Conservation (phyloP, 2,113 vertebrate species). For the Aldabrachelys gigantea region DNA sequence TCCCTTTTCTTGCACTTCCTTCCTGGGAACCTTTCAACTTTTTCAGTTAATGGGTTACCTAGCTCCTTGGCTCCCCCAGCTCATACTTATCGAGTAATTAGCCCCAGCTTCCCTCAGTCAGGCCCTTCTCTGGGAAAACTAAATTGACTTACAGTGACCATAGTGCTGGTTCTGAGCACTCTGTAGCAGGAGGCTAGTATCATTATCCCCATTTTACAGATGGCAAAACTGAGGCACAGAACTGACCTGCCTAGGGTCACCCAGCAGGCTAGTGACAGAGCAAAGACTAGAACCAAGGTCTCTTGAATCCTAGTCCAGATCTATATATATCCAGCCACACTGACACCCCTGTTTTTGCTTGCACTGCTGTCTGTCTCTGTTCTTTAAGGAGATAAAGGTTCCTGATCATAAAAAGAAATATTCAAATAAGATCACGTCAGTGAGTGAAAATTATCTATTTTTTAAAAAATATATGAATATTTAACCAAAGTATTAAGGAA, state of each 20-base stretch:
- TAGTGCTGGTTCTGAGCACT: background rate
- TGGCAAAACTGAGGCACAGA: background rate
- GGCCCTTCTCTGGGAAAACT: background rate
- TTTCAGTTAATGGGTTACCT: background rate
- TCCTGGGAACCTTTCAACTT: background rate
- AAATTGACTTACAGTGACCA: background rate
- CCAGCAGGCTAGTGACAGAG: background rate
- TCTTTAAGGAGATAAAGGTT: constrained; percentile 13
- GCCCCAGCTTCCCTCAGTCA: background rate
- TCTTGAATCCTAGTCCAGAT: background rate
- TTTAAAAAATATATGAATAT: constrained; percentile 8
- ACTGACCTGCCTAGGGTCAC: background rate
- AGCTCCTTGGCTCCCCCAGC: background rate
- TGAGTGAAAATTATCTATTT: background rate
- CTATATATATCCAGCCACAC: background rate
- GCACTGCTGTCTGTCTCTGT: background rate
- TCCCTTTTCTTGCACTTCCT: background rate
- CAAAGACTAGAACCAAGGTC: background rate
- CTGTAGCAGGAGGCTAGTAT: background rate
- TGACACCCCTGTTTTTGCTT: background rate
- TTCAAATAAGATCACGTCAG: background rate
- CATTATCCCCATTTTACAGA: background rate
- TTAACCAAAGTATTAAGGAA: background rate
- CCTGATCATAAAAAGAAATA: background rate
- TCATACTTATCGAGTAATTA: background rate